Percentiles rank a stretch among this genome's conserved stretches.
Evolutionary conservation across 2,888 invertebrate species (phyloP).

Genomic region (Caenorhabditis drosophilae): DNA sequence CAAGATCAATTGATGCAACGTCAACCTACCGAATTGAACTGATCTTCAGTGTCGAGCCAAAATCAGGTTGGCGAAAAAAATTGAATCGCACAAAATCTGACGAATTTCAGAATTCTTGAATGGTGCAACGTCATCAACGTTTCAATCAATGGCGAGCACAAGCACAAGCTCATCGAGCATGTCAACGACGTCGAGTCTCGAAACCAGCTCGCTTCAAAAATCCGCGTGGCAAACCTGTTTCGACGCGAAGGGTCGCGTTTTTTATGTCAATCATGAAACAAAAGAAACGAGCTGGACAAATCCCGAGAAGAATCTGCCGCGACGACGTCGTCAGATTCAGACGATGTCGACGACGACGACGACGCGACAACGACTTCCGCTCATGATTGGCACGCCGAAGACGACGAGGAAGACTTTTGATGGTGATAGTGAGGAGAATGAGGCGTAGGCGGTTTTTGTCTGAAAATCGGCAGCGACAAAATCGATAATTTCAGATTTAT

Average conservation of each 20-base stretch:
- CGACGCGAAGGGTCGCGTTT: constrained; percentile 93
- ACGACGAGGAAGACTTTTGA: neutral
- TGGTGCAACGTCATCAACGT: neutral
- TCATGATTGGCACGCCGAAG: constrained; percentile 1
- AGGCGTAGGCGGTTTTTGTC: too few species aligned
- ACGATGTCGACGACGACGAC: too few species aligned
- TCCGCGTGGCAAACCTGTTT: constrained; percentile 94
- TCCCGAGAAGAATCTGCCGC: constrained; percentile 43
- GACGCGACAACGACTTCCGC: neutral
- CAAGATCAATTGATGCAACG: neutral
- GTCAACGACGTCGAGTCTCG: constrained; percentile 1
- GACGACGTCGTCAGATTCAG: constrained; percentile 1
- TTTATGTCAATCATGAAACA: constrained; percentile 96
- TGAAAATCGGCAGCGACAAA: too few species aligned
- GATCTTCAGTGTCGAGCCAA: constrained; percentile 21
- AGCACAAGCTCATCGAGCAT: constrained; percentile 2
- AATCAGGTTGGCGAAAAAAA: constrained; percentile 17
- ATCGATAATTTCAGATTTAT: constrained; percentile 21
- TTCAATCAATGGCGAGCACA: constrained; percentile 2
- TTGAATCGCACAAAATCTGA: too few species aligned
- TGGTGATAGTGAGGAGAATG: too few species aligned
- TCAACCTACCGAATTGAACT: constrained; percentile 14
- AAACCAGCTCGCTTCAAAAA: neutral
- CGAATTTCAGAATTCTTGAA: neutral
- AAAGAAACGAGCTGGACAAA: constrained; percentile 94